Evolutionary conservation across 2,113 vertebrate species (phyloP).

Genomic region (Steatornis caripensis): DNA sequence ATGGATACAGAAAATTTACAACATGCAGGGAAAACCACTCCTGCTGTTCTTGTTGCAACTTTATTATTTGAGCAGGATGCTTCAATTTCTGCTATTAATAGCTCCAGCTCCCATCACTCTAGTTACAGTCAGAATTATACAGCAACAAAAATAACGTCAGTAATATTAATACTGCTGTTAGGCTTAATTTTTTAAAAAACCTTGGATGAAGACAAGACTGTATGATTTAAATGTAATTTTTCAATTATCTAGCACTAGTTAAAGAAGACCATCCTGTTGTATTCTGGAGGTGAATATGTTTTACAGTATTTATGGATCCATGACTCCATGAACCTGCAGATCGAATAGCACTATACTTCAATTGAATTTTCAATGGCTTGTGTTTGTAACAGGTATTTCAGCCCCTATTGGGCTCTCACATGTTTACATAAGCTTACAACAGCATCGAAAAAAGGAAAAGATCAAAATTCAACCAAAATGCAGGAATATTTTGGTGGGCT

Average conservation of each 20-base stretch:
- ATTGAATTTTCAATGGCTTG: not conserved
- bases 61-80: not conserved
- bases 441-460: rapidly evolving
- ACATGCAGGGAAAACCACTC: not conserved
- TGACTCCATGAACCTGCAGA: not conserved
- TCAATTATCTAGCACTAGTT: not conserved
- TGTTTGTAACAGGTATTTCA: not conserved
- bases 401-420: rapidly evolving
- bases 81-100: not conserved
- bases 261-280: not conserved
- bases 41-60: not conserved
- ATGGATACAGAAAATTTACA: not conserved
- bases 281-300: not conserved
- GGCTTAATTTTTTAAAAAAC: not conserved
- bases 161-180: not conserved
- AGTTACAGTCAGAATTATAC: not conserved
- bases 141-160: not conserved
- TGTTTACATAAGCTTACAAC: not conserved
- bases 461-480: not conserved
- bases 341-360: not conserved
- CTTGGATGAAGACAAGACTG: not conserved
- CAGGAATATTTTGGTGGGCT: not conserved
- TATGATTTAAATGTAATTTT: not conserved
- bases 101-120: not conserved
- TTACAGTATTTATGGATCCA: not conserved